These are phyloP conservation scores for Drepana falcataria DNA, from an alignment of 2,888 invertebrate genomes.

Conservation along the genomic window DNA sequence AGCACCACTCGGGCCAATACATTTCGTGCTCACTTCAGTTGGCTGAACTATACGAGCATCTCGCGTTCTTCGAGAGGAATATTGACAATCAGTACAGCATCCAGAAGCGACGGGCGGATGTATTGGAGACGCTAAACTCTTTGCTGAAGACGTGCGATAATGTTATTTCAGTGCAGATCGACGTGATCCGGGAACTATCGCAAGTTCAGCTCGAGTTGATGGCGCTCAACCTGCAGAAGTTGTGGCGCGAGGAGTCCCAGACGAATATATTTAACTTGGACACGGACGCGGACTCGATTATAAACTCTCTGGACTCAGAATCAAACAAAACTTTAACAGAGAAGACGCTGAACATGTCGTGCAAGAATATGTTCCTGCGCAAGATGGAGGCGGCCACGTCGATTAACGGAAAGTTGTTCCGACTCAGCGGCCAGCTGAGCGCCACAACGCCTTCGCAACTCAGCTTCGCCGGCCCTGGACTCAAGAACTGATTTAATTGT, in stretches of 20 bases:
- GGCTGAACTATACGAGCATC: constrained; percentile 82
- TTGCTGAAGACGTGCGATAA: constrained; percentile 70
- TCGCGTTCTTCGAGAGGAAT: constrained; percentile 85
- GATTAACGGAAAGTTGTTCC: constrained; percentile 57
- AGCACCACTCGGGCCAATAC: constrained; percentile 78
- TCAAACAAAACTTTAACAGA: constrained; percentile 66
- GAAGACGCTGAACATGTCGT: constrained; percentile 51
- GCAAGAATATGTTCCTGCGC: constrained; percentile 59
- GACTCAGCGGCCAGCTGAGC: constrained; percentile 56
- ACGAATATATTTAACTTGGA: constrained; percentile 58
- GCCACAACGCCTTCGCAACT: constrained; percentile 49
- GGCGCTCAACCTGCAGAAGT: constrained; percentile 79
- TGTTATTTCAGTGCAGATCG: constrained; percentile 75
- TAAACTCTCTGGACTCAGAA: constrained; percentile 56
- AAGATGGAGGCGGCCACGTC: constrained; percentile 70
- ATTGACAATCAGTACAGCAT: constrained; percentile 80
- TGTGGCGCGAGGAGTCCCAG: constrained; percentile 73
- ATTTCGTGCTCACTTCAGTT: constrained; percentile 79
- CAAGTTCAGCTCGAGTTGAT: constrained; percentile 81
- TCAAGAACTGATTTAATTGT: background rate
- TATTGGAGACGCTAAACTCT: constrained; percentile 76
- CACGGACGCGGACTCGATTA: constrained; percentile 59
- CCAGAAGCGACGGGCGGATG: constrained; percentile 79
- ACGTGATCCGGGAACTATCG: constrained; percentile 78
- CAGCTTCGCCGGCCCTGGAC: constrained; percentile 19